Evolutionary conservation across 2,113 vertebrate genomes (phyloP), one percentile per base, ranked within the genome.

Genomic region (Falco punctatus): DNA sequence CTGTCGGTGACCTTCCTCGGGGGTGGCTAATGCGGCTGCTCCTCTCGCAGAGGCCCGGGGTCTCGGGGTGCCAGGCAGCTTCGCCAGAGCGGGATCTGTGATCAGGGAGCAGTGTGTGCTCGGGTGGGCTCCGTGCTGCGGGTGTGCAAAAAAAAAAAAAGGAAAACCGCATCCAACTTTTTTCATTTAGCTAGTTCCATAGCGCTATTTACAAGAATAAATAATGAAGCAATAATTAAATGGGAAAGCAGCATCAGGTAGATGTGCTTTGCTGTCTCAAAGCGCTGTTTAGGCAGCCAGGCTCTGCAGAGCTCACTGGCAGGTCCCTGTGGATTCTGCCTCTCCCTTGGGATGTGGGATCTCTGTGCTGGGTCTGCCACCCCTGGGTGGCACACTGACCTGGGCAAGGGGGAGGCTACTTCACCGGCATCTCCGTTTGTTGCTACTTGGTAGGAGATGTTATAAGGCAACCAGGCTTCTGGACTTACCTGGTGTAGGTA

Each of bases 241-340:
- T 21, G 42, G 59, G 67, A 57, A 54, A 70, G 58, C 1, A 2
- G 24, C 33, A 12, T 9, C 27, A 33, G 66, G 33, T 19, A 3
- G 13, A 18, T 48, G 26, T 10, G 6, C n/a, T 86, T 48, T 55
- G 28, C 44, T 35, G 54, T 80, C 44, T 15, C 22, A 16, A 13
- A 4, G 24, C 1, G 4, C 38, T 26, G 26, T 5, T 10, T 0
- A 0, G 15, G 42, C 16, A 27, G 38, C 35, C 28, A 44, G 69
- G 27, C 22, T 72, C 28, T 28, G 10, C 49, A 42, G 71, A 57
- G 62, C 49, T 74, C 40, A 10, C 23, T 11, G 3, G 33, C 35
- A 27, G 30, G 28, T 75, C 27, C 11, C 26, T n/a, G 12, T 9
- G 35, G 28, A 10, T n/a, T 35, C 57, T 38, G 13, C 27, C 12